Evolutionary conservation across 2,113 vertebrate species (phyloP), one percentile per base, ranked within the genome.

Genomic region (Siphamia tubifer): DNA sequence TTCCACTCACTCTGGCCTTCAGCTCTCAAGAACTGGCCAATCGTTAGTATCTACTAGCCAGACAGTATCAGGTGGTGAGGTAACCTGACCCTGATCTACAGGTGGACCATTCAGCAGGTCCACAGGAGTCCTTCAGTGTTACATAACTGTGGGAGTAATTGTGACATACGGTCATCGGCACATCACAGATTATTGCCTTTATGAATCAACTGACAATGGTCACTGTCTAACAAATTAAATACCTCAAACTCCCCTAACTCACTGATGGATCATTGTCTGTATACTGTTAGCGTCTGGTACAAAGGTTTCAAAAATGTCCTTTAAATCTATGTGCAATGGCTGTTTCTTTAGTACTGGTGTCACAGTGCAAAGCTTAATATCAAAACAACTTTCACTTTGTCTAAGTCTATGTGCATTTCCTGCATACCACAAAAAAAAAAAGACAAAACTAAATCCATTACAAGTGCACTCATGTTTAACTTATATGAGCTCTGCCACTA

Each of bases 281-380:
- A 6, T 17, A 2, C 4, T 55, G 8, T 15, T 2, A 24, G 16
- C 30, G 8, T 31, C 11, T 30, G 11, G 10, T 20, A 1, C 4
- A 6, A 3, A 12, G 5, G 1, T 30, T 53, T 32, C 4, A n/a
- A 21, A 51, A 58, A 12, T 34, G 4, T 47, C 8, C 12, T 15
- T 6, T 27, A 17, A 67, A 49, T 34, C 7, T 36, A 6, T 9
- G 11, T 56, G 6, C 13, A 32, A 23, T 19, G 42, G 1, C 9
- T 11, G 28, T 32, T 19, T 48, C n/a, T 30, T 39, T 17, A 24
- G 16, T 8, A 38, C 55, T 17, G 13, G 38, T 44, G 49, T 76
- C 65, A 69, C 74, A 65, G 74, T 69, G 52, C 15, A 38, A 35
- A 42, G 16, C 21, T 28, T 36, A 27, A 13, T 7, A 38, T n/a